Conservation (phyloP, 2,797 vertebrate species). For the Melanotaenia trifasciata region DNA sequence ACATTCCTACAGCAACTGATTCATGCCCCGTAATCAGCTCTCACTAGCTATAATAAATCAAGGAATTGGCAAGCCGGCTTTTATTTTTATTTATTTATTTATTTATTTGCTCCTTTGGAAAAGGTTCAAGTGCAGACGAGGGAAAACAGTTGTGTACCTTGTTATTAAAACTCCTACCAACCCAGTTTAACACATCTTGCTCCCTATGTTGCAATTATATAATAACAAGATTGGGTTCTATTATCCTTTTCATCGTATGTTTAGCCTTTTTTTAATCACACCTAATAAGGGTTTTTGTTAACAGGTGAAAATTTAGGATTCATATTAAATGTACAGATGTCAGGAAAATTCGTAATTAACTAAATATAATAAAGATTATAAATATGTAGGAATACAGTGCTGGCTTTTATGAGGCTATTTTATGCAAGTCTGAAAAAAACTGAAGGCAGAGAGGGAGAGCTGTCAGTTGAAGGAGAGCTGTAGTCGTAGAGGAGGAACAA, state of each 20-base stretch:
- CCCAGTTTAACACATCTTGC: conserved; percentile 53
- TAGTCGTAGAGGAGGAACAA: conserved; percentile 64
- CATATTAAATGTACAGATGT: neutral
- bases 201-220: conserved; percentile 69
- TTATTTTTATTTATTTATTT: conserved; percentile 46
- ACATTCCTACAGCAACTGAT: conserved; percentile 83
- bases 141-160: conserved; percentile 74
- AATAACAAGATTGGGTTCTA: conserved; percentile 71
- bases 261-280: neutral
- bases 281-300: conserved; percentile 15
- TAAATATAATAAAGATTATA: neutral
- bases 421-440: conserved; percentile 10
- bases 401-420: conserved; percentile 3
- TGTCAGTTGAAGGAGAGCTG: conserved; percentile 57
- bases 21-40: conserved; percentile 85
- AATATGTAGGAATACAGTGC: neutral
- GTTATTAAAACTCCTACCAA: conserved; percentile 76
- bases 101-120: conserved; percentile 73
- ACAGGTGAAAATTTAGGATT: neutral
- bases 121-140: conserved; percentile 72
- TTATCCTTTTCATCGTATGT: conserved; percentile 35
- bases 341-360: neutral
- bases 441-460: conserved; percentile 31
- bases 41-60: conserved; percentile 84
- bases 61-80: conserved; percentile 79